These are phyloP conservation scores for Brachirus orientalis DNA, from an alignment of 2,113 vertebrate species.

Conservation along the genomic window DNA sequence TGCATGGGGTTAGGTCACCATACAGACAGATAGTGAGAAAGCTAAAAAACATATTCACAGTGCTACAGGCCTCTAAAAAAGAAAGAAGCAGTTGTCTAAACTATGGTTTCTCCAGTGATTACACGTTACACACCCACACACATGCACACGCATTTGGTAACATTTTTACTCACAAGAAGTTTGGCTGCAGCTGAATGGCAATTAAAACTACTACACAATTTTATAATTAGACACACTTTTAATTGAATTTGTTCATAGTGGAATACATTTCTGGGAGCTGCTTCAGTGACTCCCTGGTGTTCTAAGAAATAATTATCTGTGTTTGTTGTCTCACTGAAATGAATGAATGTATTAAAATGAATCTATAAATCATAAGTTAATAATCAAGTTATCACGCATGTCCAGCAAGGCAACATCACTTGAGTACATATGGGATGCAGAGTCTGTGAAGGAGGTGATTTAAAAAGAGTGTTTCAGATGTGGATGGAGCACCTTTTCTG, in stretches of 20 bases:
- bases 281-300: background rate
- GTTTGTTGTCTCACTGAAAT: constrained; percentile 3
- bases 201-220: background rate
- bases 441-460: background rate
- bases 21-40: constrained; percentile 24
- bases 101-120: constrained; percentile 7
- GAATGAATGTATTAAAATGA: background rate
- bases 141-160: background rate
- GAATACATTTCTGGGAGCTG: background rate
- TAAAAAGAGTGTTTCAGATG: constrained; percentile 29
- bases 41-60: constrained; percentile 60
- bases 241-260: background rate
- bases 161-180: background rate
- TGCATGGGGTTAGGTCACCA: constrained; percentile 62
- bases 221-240: background rate
- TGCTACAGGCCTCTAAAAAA: constrained; percentile 25
- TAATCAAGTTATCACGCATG: background rate
- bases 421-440: background rate
- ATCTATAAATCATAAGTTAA: too few species aligned
- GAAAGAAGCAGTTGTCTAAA: constrained; percentile 37
- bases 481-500: constrained; percentile 43
- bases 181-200: constrained; percentile 3
- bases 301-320: background rate
- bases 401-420: background rate
- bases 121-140: constrained; percentile 14